phyloP scores from a whole-genome alignment of 2,797 vertebrate genomes.

The Rhyacichthys aspro region DNA sequence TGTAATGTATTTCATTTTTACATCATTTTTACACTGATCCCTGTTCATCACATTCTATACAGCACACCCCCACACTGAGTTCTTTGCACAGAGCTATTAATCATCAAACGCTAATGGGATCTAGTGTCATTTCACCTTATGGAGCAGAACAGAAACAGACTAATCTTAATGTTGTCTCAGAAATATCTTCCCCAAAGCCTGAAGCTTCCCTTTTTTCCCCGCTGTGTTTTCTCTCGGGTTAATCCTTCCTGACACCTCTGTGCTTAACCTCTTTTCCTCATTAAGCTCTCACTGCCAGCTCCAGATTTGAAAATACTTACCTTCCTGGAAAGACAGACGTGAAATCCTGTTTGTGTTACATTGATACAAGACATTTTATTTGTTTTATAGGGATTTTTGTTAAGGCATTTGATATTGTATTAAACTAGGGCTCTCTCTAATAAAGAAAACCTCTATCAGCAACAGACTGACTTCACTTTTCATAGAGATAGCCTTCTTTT shows the following conservation, averaged over 20 bases:
- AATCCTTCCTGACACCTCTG: conserved; percentile 67
- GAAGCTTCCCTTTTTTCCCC: conserved; percentile 46
- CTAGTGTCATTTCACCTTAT: conserved; percentile 64
- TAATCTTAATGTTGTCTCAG: conserved; percentile 57
- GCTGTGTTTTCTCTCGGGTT: conserved; percentile 59
- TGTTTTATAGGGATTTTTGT: conserved; percentile 1
- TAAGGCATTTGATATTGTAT: no score
- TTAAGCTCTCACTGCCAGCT: conserved; percentile 55
- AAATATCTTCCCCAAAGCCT: conserved; percentile 56
- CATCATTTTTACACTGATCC: conserved; percentile 39
- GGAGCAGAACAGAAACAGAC: conserved; percentile 61
- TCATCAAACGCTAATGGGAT: conserved; percentile 64
- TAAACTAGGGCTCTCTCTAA: no score
- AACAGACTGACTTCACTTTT: no score
- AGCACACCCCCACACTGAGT: conserved; percentile 35
- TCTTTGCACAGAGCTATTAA: conserved; percentile 57
- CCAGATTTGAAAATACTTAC: conserved; percentile 52
- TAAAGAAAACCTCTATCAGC: no score
- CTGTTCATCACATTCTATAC: conserved; percentile 20
- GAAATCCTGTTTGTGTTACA: conserved; percentile 22
- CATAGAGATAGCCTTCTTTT: no score
- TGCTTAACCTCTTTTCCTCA: conserved; percentile 66
- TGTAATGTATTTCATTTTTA: no score
- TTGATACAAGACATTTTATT: conserved; percentile 18
- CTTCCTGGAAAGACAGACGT: conserved; percentile 42